These are phyloP conservation scores for Siphlonurus alternatus DNA, from an alignment of 2,888 invertebrate genomes.

Conservation along the genomic window DNA sequence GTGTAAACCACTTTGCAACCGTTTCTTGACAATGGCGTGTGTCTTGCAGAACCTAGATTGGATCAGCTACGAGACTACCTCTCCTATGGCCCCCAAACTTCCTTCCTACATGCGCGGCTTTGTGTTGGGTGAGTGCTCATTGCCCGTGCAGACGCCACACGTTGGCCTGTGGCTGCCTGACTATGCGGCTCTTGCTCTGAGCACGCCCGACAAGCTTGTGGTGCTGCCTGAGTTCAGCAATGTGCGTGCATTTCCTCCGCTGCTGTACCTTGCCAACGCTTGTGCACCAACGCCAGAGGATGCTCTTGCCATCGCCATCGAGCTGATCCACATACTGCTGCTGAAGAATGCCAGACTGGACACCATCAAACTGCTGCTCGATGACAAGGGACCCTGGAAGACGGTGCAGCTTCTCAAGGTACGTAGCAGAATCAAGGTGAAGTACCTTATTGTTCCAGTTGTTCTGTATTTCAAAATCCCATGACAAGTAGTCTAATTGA, in stretches of 20 bases:
- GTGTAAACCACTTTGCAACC: too few relatives aligned
- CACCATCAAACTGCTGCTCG: not conserved
- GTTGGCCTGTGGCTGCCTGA: not conserved
- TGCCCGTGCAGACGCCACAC: not conserved
- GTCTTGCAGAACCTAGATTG: not conserved
- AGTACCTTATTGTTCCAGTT: too few relatives aligned
- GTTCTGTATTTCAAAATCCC: too few relatives aligned
- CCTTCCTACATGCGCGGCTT: not conserved
- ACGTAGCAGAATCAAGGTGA: too few relatives aligned
- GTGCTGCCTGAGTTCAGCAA: not conserved
- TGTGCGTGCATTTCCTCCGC: not conserved
- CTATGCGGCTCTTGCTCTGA: not conserved
- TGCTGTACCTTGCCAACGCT: not conserved
- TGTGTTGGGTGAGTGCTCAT: not conserved
- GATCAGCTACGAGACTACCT: constrained; percentile 1
- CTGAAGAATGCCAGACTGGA: not conserved
- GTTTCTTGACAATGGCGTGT: too few relatives aligned
- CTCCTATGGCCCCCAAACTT: not conserved
- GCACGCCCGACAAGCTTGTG: not conserved
- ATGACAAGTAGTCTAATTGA: too few relatives aligned
- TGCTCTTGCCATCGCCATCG: not conserved
- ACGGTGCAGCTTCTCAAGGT: not conserved
- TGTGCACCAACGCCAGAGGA: not conserved
- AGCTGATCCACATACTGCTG: not conserved
- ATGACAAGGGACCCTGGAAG: not conserved